Percentiles rank a stretch among this genome's conserved stretches.
Conservation (phyloP, 2,888 invertebrate genomes). For the Carabus problematicus region DNA sequence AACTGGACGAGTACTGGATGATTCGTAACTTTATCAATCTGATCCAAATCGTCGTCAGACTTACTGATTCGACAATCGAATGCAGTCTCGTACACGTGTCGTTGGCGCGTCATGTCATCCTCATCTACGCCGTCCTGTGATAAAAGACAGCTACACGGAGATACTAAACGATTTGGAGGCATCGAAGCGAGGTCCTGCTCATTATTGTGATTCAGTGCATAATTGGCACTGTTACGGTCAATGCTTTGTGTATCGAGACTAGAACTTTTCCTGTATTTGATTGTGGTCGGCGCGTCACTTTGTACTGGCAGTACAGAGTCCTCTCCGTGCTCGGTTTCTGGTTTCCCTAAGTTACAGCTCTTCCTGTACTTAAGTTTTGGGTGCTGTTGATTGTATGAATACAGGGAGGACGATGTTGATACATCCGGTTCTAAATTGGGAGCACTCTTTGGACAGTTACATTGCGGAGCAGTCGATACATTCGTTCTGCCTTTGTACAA, state of each 20-base stretch:
- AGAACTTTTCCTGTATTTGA: slow-evolving; percentile 71
- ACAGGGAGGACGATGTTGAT: slow-evolving; percentile 48
- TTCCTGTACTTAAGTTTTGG: slow-evolving; percentile 51
- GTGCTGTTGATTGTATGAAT: slow-evolving; percentile 47
- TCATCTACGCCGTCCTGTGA: slow-evolving; percentile 67
- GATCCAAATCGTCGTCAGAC: slow-evolving; percentile 81
- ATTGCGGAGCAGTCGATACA: slow-evolving; percentile 41
- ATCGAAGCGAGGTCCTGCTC: slow-evolving; percentile 75
- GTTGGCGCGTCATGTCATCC: slow-evolving; percentile 67
- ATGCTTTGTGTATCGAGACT: slow-evolving; percentile 78
- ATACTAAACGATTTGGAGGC: slow-evolving; percentile 75
- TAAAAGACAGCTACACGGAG: slow-evolving; percentile 77
- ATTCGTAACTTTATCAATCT: slow-evolving; percentile 81
- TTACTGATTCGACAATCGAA: slow-evolving; percentile 87
- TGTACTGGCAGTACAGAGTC: slow-evolving; percentile 50
- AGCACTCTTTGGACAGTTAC: slow-evolving; percentile 24
- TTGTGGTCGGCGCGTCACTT: slow-evolving; percentile 52
- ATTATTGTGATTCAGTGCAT: slow-evolving; percentile 56
- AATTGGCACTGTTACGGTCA: slow-evolving; percentile 55
- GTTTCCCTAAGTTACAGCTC: slow-evolving; percentile 49
- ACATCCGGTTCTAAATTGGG: slow-evolving; percentile 46
- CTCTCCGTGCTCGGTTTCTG: slow-evolving; percentile 49
- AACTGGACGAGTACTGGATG: slow-evolving; percentile 75
- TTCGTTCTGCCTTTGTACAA: slow-evolving; percentile 64
- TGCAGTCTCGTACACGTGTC: slow-evolving; percentile 87